phyloP scores from a whole-genome alignment of 2,888 invertebrate genomes.

The Aspidiotus destructor region DNA sequence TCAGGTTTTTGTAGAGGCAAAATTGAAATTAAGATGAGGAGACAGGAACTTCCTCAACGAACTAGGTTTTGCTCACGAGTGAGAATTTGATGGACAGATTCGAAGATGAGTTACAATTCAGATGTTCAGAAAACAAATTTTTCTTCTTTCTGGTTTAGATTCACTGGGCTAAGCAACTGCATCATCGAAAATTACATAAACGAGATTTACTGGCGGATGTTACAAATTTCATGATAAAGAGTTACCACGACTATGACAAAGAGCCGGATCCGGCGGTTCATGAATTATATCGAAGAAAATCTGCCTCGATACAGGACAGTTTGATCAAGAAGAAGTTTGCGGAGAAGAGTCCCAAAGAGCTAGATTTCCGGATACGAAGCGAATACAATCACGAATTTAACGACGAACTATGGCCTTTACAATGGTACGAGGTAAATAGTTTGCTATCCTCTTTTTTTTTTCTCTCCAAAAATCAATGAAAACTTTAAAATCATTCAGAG shows the following conservation, averaged over 20 bases:
- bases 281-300: neutral
- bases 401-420: constrained; percentile 74
- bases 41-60: no score
- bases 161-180: constrained; percentile 22
- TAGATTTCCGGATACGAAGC: constrained; percentile 33
- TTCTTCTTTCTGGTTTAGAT: constrained; percentile 6
- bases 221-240: neutral
- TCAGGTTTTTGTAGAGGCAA: no score
- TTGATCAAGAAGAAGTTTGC: neutral
- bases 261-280: neutral
- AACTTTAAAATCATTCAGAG: no score
- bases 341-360: neutral
- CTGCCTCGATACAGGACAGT: neutral
- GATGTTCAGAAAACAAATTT: neutral
- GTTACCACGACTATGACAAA: neutral
- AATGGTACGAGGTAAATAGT: constrained; percentile 75
- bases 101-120: no score
- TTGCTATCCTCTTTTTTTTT: constrained; percentile 3
- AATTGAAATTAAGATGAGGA: no score
- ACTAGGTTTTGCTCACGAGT: no score
- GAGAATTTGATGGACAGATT: no score
- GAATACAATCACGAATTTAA: constrained; percentile 51
- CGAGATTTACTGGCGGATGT: constrained; percentile 6
- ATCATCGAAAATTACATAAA: constrained; percentile 16
- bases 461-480: no score